These are phyloP conservation scores for Xiphophorus hellerii DNA, from an alignment of 2,113 vertebrate genomes.

Conservation along the genomic window DNA sequence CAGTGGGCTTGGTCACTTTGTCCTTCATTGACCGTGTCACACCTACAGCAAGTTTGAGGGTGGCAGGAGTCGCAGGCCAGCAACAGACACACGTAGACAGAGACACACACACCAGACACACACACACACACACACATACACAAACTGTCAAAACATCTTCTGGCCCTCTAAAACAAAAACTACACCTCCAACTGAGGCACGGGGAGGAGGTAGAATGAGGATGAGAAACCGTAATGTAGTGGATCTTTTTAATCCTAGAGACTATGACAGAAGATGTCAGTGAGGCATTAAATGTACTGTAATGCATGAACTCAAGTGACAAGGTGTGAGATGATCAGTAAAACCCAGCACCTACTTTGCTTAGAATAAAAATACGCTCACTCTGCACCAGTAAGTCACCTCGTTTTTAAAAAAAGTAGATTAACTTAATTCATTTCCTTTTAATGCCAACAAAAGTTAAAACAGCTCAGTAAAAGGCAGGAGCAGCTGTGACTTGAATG, in stretches of 20 bases:
- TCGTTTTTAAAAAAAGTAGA: not conserved
- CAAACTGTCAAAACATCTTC: conserved; percentile 41
- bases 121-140: conserved; percentile 27
- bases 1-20: conserved; percentile 97
- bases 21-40: conserved; percentile 96
- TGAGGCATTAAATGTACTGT: not conserved
- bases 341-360: not conserved
- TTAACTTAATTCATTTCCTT: not conserved
- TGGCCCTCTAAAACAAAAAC: conserved; percentile 1
- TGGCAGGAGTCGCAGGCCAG: conserved; percentile 8
- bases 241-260: not conserved
- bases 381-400: not conserved
- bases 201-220: not conserved
- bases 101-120: conserved; percentile 35
- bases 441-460: not conserved
- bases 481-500: not conserved
- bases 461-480: not conserved
- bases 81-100: conserved; percentile 25
- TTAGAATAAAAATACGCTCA: not conserved
- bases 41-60: conserved; percentile 75
- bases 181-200: conserved; percentile 37
- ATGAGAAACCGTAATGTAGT: conserved; percentile 22
- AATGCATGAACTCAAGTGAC: not conserved
- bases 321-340: not conserved
- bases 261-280: not conserved